Evolutionary conservation across 2,113 vertebrate species (phyloP).

Genomic region (Melanerpes aurifrons): DNA sequence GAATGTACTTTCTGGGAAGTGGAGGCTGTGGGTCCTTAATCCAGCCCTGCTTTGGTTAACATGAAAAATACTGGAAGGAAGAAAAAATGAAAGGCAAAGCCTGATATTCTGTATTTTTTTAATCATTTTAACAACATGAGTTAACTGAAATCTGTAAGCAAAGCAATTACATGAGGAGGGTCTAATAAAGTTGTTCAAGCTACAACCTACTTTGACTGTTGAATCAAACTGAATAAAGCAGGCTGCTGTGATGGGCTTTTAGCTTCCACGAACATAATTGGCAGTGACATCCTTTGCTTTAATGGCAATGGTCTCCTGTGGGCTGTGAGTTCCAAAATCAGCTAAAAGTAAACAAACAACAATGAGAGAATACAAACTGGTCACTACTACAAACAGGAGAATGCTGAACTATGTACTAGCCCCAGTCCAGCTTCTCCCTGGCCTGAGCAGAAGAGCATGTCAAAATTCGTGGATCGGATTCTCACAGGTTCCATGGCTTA

Average conservation of each 20-base stretch:
- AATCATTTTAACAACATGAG: conserved; percentile 49
- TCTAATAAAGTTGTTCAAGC: conserved; percentile 66
- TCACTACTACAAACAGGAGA: background rate
- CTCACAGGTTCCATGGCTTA: background rate
- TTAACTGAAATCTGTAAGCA: conserved; percentile 62
- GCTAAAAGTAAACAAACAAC: conserved; percentile 56
- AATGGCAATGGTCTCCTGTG: conserved; percentile 30
- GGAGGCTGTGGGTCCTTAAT: background rate
- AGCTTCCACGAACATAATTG: conserved; percentile 41
- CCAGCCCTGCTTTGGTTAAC: background rate
- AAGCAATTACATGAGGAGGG: conserved; percentile 66
- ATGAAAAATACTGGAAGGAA: background rate
- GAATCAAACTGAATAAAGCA: conserved; percentile 60
- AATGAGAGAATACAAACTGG: background rate
- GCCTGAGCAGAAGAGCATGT: background rate
- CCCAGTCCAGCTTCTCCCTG: background rate
- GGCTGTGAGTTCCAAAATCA: conserved; percentile 56
- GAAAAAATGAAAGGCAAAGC: background rate
- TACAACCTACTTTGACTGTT: conserved; percentile 64
- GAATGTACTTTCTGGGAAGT: background rate
- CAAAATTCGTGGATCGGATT: background rate
- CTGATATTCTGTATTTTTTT: conserved; percentile 11
- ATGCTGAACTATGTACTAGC: background rate
- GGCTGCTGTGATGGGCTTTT: conserved; percentile 44
- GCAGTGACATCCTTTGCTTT: conserved; percentile 24